Evolutionary conservation across 37 sponge, comb jelly and placozoan genomes (phyloP), one percentile per base, ranked within the genome.

Genomic region (Cliona cf. orientalis): DNA sequence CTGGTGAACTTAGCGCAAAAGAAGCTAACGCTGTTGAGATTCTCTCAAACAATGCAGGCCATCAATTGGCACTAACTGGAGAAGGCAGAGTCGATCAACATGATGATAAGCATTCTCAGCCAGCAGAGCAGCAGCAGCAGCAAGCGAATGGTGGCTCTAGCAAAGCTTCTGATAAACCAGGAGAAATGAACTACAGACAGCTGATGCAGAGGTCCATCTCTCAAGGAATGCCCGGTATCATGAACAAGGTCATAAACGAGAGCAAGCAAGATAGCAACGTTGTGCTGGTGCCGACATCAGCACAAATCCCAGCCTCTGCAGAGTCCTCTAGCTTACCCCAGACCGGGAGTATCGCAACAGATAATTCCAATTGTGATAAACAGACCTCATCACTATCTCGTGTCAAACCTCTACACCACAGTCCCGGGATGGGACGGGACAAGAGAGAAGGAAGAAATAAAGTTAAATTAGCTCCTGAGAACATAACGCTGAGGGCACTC

Each of bases 161-260:
- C 46, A 44, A 41, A 7, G n/a, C n/a, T n/a, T n/a, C n/a, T n/a
- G n/a, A n/a, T n/a, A n/a, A n/a, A n/a, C n/a, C n/a, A n/a, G n/a
- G n/a, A n/a, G 36, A 29, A 66, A 5, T 4, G 29, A n/a, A 5
- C 5, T 38, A 38, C 22, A 74, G 75, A 9, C 14, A 35, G 37
- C 59, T 57, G 19, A 74, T 74, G 75, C 75, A 74, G 38, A 12
- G 57, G 38, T 74, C 75, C 5, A 57, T 74, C 11, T 35, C 12
- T 33, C 35, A 57, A 38, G 75, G 75, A n/a, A 74, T 74, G 75
- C 3, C 22, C 2, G 75, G 59, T 2, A 57, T 74, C 6, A 74
- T 74, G 75, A 3, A 42, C 38, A 74, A 57, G 31, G 75, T 74
- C 7, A 31, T 74, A 2, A 29, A 14, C 58, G 75, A 74, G 49